Evolutionary conservation across 2,113 vertebrate genomes (phyloP).

Genomic region (Mus pahari): DNA sequence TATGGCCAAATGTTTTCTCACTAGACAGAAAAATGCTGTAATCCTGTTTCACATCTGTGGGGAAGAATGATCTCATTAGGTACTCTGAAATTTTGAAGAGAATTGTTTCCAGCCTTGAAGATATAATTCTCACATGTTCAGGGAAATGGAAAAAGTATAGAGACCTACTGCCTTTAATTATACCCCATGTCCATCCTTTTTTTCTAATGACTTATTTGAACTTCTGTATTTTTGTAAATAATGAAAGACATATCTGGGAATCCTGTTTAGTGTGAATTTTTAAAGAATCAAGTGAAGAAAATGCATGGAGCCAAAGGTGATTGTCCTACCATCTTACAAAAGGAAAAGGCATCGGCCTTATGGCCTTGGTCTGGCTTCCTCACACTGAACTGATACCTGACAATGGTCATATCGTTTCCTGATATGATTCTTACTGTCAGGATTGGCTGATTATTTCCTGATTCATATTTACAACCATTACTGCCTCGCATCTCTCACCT

Average conservation of each 20-base stretch:
- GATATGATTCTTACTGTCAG: background rate
- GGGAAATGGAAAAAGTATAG: constrained; percentile 51
- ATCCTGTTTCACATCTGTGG: background rate
- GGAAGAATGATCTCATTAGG: constrained; percentile 26
- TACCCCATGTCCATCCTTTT: background rate
- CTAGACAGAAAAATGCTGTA: constrained; percentile 34
- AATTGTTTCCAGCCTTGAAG: background rate
- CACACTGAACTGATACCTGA: background rate
- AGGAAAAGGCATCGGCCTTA: background rate
- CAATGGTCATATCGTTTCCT: background rate
- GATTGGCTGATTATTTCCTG: background rate
- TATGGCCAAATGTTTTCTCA: constrained; percentile 25
- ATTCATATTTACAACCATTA: background rate
- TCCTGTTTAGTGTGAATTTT: background rate
- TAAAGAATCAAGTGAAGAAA: constrained; percentile 29
- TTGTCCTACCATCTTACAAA: background rate
- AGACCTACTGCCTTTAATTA: background rate
- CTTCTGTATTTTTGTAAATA: constrained; percentile 40
- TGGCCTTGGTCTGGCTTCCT: background rate
- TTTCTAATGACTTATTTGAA: constrained; percentile 47
- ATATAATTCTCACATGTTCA: background rate
- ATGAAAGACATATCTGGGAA: background rate
- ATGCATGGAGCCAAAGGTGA: background rate
- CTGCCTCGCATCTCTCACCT: background rate
- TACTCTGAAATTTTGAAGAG: background rate